Conservation (phyloP, 2,113 vertebrate genomes). For the Pterophyllum scalare region DNA sequence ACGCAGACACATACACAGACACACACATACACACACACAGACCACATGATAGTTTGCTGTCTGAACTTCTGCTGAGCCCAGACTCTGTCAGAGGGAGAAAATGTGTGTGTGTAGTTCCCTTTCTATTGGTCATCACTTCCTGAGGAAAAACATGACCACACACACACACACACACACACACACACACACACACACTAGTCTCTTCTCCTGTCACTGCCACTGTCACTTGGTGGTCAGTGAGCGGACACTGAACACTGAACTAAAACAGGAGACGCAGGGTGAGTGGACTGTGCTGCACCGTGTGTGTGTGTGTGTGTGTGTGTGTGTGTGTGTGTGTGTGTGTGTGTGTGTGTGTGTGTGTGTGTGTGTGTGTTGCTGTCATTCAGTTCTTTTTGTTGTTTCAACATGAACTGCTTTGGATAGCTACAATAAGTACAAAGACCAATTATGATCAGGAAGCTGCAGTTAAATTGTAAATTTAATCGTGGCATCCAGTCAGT, state of each 20-base stretch:
- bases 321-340: not conserved
- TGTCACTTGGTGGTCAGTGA: slow-evolving; percentile 48
- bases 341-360: not conserved
- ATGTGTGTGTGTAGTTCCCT: slow-evolving; percentile 77
- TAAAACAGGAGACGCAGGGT: slow-evolving; percentile 41
- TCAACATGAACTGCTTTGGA: not conserved
- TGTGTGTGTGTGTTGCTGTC: not conserved
- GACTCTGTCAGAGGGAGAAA: slow-evolving; percentile 67
- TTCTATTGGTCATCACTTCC: slow-evolving; percentile 78
- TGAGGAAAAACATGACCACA: slow-evolving; percentile 76
- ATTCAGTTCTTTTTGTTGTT: not conserved
- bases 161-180: slow-evolving; percentile 9
- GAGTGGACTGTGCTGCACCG: slow-evolving; percentile 35
- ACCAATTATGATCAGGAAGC: not conserved
- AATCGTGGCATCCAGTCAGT: not conserved
- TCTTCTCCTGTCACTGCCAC: slow-evolving; percentile 33
- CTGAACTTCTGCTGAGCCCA: slow-evolving; percentile 80
- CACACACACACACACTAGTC: slow-evolving; percentile 26
- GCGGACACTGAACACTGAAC: slow-evolving; percentile 7
- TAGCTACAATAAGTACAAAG: not conserved
- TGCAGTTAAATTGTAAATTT: not conserved
- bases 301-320: not conserved
- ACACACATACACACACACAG: slow-evolving; percentile 55
- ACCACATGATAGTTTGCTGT: slow-evolving; percentile 82
- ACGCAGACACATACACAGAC: slow-evolving; percentile 19